Evolutionary conservation across 2,888 invertebrate genomes (phyloP), one percentile per base, ranked within the genome.

Genomic region (Rhogogaster chlorosoma): DNA sequence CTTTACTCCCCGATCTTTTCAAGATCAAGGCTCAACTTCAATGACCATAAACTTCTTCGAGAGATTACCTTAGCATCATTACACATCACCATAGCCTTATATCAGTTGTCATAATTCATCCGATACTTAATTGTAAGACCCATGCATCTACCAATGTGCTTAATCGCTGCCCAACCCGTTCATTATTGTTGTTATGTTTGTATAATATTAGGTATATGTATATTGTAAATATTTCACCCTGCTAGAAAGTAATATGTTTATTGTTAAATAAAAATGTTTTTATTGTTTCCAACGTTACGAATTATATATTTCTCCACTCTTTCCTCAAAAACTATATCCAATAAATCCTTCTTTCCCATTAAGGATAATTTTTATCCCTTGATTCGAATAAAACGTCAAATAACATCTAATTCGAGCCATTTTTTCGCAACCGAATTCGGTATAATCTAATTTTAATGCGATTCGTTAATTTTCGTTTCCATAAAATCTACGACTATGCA

Each of bases 161-260:
- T 49, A 38, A 84, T 49, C 36, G 82, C 64, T 64, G 26, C n/a
- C 38, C n/a, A 77, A 49, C 29, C 53, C 29, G 53, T 53, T 77
- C 18, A 80, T 61, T 80, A n/a, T n/a, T 61, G 80, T 80, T 80
- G 80, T 80, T 84, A 84, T 29, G 64, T 84, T 84, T 84, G 84
- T 84, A 78, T 78, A 29, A 78, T 84, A 45, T 84, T 78, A 61
- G n/a, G n/a, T n/a, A n/a, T n/a, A n/a, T n/a, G n/a, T 77, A 53
- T 53, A 53, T 77, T 84, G 84, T 84, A 84, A 38, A 84, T 84
- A 84, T 18, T 42, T 84, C 38, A 71, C 70, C 36, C 49, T 36
- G 36, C 67, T 64, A 49, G 22, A 22, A n/a, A 64, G 64, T 42
- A 73, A 77, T 83, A n/a, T 77, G 64, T 84, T 77, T 77, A 78